Evolutionary conservation across 1,140 invertebrate species (phyloP).

Genomic region (Drosophila repletoides): DNA sequence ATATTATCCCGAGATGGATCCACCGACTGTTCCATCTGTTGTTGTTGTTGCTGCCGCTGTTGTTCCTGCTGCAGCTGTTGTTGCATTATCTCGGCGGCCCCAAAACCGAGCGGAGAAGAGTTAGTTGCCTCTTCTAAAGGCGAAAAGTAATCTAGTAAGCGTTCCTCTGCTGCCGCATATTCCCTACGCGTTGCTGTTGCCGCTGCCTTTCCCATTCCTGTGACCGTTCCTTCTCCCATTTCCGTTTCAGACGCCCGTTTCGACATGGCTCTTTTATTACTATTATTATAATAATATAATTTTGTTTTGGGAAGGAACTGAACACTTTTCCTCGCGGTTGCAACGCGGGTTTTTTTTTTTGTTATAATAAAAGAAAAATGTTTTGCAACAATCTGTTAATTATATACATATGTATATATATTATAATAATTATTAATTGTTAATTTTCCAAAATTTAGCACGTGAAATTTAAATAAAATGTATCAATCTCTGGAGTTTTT

Average conservation of each 20-base stretch:
- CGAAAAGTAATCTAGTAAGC: constrained; percentile 56
- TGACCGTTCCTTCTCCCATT: no score
- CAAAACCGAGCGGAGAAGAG: no score
- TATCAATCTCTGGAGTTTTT: constrained; percentile 14
- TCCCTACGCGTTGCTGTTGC: constrained; percentile 12
- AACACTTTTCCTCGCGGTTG: not conserved
- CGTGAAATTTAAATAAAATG: constrained; percentile 67
- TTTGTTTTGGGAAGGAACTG: not conserved
- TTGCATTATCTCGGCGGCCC: not conserved
- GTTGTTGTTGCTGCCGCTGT: not conserved
- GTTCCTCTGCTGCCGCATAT: constrained; percentile 50
- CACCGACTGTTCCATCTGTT: constrained; percentile 1
- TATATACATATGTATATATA: no score
- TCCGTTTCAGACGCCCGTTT: no score
- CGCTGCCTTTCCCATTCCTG: no score
- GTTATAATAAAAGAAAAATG: not conserved
- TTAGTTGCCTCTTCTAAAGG: constrained; percentile 22
- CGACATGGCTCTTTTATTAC: no score
- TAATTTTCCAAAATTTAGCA: constrained; percentile 57
- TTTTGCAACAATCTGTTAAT: constrained; percentile 16
- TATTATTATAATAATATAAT: constrained; percentile 7
- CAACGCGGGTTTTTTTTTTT: no score
- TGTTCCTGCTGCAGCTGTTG: not conserved
- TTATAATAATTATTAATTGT: constrained; percentile 29
- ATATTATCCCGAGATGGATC: constrained; percentile 58